These are phyloP conservation scores for Gambusia holbrooki DNA, from an alignment of 2,113 vertebrate species.

Conservation along the genomic window DNA sequence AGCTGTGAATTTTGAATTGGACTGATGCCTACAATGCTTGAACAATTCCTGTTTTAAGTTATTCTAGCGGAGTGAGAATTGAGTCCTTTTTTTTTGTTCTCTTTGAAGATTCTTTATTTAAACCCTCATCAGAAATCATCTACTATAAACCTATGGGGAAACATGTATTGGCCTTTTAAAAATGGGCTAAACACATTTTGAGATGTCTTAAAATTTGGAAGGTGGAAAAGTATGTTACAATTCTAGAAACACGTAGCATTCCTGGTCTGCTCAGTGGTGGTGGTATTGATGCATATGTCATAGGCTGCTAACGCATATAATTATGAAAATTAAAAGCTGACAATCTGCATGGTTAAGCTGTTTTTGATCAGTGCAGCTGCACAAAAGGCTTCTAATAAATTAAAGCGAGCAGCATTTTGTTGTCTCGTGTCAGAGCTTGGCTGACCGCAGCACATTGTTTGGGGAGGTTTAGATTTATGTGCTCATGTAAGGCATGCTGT, in stretches of 20 bases:
- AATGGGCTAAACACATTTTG: too few species aligned
- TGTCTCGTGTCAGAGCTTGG: conserved; percentile 36
- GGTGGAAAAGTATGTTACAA: background rate
- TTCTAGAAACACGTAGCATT: background rate
- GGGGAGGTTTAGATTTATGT: conserved; percentile 30
- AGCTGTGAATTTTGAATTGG: conserved; percentile 35
- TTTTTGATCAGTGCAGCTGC: conserved; percentile 66
- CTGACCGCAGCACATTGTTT: conserved; percentile 49
- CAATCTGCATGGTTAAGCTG: conserved; percentile 44
- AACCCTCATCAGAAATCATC: background rate
- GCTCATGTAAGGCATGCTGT: conserved; percentile 1
- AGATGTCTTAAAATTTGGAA: background rate
- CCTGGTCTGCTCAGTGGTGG: conserved; percentile 23
- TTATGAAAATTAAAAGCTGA: conserved; percentile 70
- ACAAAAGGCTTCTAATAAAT: conserved; percentile 60
- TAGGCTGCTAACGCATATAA: conserved; percentile 55
- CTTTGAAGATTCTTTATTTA: conserved; percentile 4
- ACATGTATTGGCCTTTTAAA: too few species aligned
- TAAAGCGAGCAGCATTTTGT: conserved; percentile 55
- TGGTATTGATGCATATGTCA: conserved; percentile 54
- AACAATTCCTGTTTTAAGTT: conserved; percentile 45
- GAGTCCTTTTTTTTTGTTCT: conserved; percentile 60
- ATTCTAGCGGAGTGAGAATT: conserved; percentile 39
- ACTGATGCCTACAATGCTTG: conserved; percentile 23
- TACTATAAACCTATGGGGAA: background rate